Base-by-base conservation (phyloP, 2,888 invertebrate species). In the Gisinianus flammeolus region DNA sequence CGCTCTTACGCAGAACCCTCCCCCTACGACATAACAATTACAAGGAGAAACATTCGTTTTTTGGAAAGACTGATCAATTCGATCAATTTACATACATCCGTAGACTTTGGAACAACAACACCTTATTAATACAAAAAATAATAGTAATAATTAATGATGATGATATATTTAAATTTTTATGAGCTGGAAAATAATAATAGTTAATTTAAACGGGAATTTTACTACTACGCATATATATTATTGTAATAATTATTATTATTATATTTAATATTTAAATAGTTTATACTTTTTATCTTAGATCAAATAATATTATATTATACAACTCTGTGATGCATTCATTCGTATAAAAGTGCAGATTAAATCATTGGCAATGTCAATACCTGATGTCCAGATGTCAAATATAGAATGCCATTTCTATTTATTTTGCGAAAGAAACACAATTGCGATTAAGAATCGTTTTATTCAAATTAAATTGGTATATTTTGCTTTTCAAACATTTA, bases 31-130 rank as follows among this genome's bases (percentile, higher is more conserved):
- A 24, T n/a, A 56, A 5, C 5, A 62, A 26, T 26, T 62, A 62
- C 16, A 44, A 33, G 35, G 44, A 44, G 12, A 68, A 44, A 33
- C 68, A 35, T 31, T n/a, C 71, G 24, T 26, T 16, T 31, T 52
- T 30, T 28, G 54, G 71, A 71, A 71, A 71, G 71, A 71, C 71
- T 71, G 54, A 54, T 71, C 71, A 26, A 56, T 22, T 54, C 35
- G 71, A 71, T 71, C 71, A 71, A 71, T 30, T 16, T 30, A 33
- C 44, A 12, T 64, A 64, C 64, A 64, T 64, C 22, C 22, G 12
- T 4, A 24, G 4, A 62, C 62, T 62, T 10, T 26, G 62, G 44
- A 44, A 44, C 2, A 44, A 44, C 44, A 68, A 33, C 8, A 68
- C 35, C n/a, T n/a, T 16, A 67, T 67, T 19, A 22, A 68, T 31